Base-by-base conservation (phyloP, 2,797 vertebrate species). In the Eidolon dupreanum region DNA sequence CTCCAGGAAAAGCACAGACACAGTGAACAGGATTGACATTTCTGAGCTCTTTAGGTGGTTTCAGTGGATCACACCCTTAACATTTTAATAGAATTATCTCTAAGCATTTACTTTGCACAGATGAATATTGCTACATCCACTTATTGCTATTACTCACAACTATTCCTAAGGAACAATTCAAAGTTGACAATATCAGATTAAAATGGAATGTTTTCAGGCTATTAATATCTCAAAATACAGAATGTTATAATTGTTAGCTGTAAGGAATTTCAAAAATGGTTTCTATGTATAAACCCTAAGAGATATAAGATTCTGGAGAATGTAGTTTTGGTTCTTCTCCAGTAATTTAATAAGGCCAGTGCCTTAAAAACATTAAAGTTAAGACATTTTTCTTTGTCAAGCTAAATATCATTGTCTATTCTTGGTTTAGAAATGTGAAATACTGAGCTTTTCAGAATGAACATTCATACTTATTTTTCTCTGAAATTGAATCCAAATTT, bases 401-500 rank as follows among this genome's bases (percentile, higher is more conserved):
- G 15, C 22, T 90, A 93, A 73, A n/a, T 86, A 83, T 63, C 11
- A 20, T 3, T 65, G 3, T 55, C 11, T 96, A 15, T 49, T 93
- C 81, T 94, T 68, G 24, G 3, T 57, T 90, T 90, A 90, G 41
- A 92, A 93, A 88, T 84, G 71, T 22, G 31, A 75, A 94, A 83
- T 66, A 83, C 22, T 68, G 26, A 6, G 13, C 9, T 71, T 92
- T 88, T 85, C 19, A 33, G 26, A 87, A 88, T 93, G 70, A 86
- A 41, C 17, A 41, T 79, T 90, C 41, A 74, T 78, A 31, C 15
- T 90, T 55, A 41, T 94, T 53, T 61, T 83, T 90, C 92, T 71
- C 74, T 96, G 33, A 92, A 85, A 90, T 59, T 10, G 22, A 88
- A 90, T 73, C 28, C 51, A 88, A 78, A 97, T 92, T 93, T 38